Percentiles rank a stretch among this genome's conserved stretches.
These are phyloP conservation scores for Dromas ardeola DNA, from an alignment of 2,113 vertebrate genomes.

Conservation along the genomic window DNA sequence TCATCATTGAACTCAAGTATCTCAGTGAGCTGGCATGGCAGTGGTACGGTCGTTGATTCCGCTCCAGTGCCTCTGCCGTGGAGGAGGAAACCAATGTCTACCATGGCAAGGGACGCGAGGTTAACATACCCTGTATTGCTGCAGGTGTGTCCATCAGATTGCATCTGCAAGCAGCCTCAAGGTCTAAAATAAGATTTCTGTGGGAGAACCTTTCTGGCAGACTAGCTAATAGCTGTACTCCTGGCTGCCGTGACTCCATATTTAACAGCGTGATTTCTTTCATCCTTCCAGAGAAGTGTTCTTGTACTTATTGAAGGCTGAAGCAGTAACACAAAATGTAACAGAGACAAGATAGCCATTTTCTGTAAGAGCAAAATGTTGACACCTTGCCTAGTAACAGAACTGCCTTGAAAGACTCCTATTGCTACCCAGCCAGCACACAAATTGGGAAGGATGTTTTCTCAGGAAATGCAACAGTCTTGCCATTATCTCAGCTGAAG, in stretches of 20 bases:
- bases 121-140: neutral
- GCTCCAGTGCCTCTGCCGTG: neutral
- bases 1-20: neutral
- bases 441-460: neutral
- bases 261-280: neutral
- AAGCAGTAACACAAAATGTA: neutral
- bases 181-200: neutral
- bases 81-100: too few relatives aligned
- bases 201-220: neutral
- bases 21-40: neutral
- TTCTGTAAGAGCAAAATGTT: neutral
- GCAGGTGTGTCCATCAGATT: neutral
- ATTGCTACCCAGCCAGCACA: accelerated
- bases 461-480: neutral
- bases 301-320: neutral
- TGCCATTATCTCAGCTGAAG: neutral
- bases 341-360: neutral
- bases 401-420: neutral
- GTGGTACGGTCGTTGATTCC: accelerated
- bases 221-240: neutral
- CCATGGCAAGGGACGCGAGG: accelerated
- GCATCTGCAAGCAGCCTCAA: neutral
- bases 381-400: neutral
- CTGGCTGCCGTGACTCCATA: neutral
- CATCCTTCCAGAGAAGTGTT: neutral